Percentiles rank a stretch among this genome's conserved stretches.
phyloP scores from a whole-genome alignment of 2,888 invertebrate genomes.

The Augiades crinisus region DNA sequence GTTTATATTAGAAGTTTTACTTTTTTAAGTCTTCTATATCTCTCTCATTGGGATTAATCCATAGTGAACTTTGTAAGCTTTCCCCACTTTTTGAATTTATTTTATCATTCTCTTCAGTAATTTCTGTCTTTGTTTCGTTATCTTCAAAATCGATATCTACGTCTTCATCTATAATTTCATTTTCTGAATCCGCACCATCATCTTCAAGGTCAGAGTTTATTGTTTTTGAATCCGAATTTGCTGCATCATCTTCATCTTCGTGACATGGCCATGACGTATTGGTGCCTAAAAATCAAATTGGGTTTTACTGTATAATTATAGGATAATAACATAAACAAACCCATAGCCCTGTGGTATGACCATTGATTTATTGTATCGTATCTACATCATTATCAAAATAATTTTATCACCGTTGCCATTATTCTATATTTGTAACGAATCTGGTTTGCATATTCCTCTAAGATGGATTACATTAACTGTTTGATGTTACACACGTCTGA shows the following conservation, averaged over 20 bases:
- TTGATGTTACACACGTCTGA: too few species aligned
- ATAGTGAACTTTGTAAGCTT: slow-evolving; percentile 62
- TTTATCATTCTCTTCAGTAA: slow-evolving; percentile 51
- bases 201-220: slow-evolving; percentile 67
- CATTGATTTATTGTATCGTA: too few species aligned
- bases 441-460: too few species aligned
- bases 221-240: slow-evolving; percentile 70
- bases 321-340: too few species aligned
- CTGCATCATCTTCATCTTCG: slow-evolving; percentile 71
- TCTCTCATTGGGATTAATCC: slow-evolving; percentile 75
- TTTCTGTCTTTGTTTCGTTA: slow-evolving; percentile 52
- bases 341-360: too few species aligned
- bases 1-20: slow-evolving; percentile 38
- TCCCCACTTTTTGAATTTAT: slow-evolving; percentile 52
- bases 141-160: slow-evolving; percentile 66
- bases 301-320: too few species aligned
- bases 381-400: too few species aligned
- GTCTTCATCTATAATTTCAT: slow-evolving; percentile 60
- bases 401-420: too few species aligned
- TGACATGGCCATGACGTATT: slow-evolving; percentile 71
- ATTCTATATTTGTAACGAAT: too few species aligned
- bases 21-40: slow-evolving; percentile 79
- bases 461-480: too few species aligned
- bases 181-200: slow-evolving; percentile 57
- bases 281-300: slow-evolving; percentile 53